phyloP scores from a whole-genome alignment of 2,113 vertebrate genomes.

The Potamarius usumacintae region DNA sequence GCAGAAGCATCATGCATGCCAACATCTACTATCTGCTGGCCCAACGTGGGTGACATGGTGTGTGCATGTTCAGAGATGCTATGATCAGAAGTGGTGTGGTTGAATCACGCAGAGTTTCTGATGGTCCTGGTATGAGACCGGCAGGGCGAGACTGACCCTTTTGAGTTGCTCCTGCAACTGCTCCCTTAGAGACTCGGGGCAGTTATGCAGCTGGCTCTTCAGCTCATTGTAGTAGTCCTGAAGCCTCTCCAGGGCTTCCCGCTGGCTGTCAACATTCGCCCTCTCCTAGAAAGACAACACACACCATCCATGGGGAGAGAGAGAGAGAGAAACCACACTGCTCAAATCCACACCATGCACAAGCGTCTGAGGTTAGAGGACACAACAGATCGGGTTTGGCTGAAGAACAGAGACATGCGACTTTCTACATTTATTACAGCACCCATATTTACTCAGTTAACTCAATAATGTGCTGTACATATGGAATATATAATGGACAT shows the following conservation, averaged over 20 bases:
- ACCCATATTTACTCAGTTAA: not conserved
- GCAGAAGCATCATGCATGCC: constrained; percentile 25
- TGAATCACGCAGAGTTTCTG: constrained; percentile 22
- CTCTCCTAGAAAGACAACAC: constrained; percentile 84
- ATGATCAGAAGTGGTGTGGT: not conserved
- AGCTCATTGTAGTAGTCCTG: constrained; percentile 86
- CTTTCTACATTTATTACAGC: not conserved
- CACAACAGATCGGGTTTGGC: constrained; percentile 35
- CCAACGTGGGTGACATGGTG: not conserved
- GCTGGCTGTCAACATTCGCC: constrained; percentile 90
- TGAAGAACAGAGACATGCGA: constrained; percentile 25
- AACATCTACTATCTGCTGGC: constrained; percentile 10
- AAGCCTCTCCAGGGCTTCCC: constrained; percentile 87
- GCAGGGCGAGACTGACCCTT: constrained; percentile 84
- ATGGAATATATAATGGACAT: too few relatives aligned
- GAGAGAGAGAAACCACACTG: constrained; percentile 69
- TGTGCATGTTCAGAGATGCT: not conserved
- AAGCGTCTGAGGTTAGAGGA: constrained; percentile 60
- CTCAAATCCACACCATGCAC: constrained; percentile 82
- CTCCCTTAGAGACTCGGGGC: constrained; percentile 93
- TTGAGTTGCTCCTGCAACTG: constrained; percentile 94
- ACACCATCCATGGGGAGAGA: constrained; percentile 57
- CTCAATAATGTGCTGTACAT: not conserved
- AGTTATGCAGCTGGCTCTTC: constrained; percentile 95
- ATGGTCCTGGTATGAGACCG: constrained; percentile 51